Conservation (phyloP, 1,140 invertebrate genomes). For the Drosophila teissieri region DNA sequence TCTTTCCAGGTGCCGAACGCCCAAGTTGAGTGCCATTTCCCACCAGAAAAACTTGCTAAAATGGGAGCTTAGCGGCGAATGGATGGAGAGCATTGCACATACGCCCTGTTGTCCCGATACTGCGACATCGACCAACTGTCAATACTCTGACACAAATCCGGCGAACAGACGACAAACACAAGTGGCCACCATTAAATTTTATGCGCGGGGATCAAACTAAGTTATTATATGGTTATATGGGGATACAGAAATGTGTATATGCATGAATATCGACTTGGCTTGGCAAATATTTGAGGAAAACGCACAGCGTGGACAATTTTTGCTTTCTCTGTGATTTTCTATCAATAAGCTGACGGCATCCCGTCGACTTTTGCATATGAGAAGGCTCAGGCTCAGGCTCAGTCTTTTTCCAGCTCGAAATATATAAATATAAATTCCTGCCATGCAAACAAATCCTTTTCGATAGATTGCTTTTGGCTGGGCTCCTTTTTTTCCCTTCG, state of each 20-base stretch:
- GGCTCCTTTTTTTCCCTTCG: constrained; percentile 26
- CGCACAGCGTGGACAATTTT: constrained; percentile 25
- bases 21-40: constrained; percentile 55
- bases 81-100: constrained; percentile 37
- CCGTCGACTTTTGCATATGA: constrained; percentile 69
- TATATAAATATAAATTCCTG: constrained; percentile 72
- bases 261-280: constrained; percentile 8
- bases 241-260: constrained; percentile 25
- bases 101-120: constrained; percentile 37
- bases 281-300: constrained; percentile 50
- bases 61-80: constrained; percentile 12
- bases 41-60: constrained; percentile 51
- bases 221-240: constrained; percentile 48
- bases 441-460: constrained; percentile 77
- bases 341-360: constrained; percentile 66
- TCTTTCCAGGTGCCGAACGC: constrained; percentile 10
- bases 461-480: constrained; percentile 62
- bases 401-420: constrained; percentile 29
- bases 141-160: constrained; percentile 56
- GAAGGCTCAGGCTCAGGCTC: constrained; percentile 23
- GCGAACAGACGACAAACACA: constrained; percentile 52
- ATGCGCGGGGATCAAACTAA: constrained; percentile 71
- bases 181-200: constrained; percentile 68
- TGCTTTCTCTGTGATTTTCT: constrained; percentile 45
- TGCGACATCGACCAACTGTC: constrained; percentile 40